phyloP scores from a whole-genome alignment of 2,888 invertebrate species.

The Thumatha senex region DNA sequence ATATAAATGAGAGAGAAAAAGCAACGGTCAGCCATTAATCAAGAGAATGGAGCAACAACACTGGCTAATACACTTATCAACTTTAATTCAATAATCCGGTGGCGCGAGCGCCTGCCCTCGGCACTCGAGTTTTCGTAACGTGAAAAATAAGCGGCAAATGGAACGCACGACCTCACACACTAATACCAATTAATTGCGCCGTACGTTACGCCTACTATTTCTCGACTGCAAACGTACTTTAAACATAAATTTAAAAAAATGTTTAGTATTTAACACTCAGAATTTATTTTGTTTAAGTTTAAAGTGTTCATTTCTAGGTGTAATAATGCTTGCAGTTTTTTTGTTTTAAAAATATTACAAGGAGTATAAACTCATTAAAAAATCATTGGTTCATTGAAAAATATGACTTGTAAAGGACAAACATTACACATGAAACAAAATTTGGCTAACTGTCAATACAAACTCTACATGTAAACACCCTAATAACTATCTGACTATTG shows the following conservation, averaged over 20 bases:
- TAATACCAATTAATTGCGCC: conserved; percentile 74
- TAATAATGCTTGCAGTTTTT: neutral
- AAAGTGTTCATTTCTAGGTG: neutral
- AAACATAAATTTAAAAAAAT: conserved; percentile 1
- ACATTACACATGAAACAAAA: no score
- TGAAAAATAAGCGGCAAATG: conserved; percentile 73
- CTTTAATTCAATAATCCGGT: conserved; percentile 79
- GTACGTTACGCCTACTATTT: conserved; percentile 23
- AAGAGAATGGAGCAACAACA: conserved; percentile 78
- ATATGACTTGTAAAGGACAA: no score
- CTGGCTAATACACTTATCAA: conserved; percentile 82
- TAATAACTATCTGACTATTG: no score
- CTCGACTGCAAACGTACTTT: neutral
- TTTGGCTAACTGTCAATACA: no score
- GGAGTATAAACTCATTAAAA: no score
- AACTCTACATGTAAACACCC: no score
- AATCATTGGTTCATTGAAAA: no score
- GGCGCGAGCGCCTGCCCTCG: conserved; percentile 59
- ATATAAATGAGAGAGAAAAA: conserved; percentile 82
- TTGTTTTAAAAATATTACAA: no score
- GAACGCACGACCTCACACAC: conserved; percentile 70
- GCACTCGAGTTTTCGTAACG: conserved; percentile 67
- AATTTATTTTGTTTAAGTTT: neutral
- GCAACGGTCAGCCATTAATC: conserved; percentile 76
- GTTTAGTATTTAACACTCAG: neutral